Evolutionary conservation across 2,113 vertebrate genomes (phyloP).

Genomic region (Prunella fulvescens): DNA sequence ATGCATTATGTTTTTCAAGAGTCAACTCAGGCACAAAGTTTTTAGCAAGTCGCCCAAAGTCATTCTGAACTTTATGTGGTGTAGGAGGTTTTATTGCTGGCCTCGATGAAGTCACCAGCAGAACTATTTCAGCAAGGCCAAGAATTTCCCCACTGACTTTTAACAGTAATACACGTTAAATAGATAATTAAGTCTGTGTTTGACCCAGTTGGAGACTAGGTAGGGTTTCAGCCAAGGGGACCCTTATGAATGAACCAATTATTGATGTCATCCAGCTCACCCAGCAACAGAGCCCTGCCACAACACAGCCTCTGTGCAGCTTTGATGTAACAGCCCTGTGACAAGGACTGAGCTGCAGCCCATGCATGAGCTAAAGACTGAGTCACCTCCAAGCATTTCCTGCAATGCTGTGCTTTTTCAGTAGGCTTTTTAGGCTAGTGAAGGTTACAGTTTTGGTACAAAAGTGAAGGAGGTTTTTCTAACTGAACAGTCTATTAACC

Average conservation of each 20-base stretch:
- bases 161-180: neutral
- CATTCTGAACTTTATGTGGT: neutral
- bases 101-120: neutral
- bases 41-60: neutral
- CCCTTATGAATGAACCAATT: neutral
- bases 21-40: neutral
- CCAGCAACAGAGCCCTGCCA: neutral
- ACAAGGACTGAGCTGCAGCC: neutral
- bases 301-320: neutral
- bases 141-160: neutral
- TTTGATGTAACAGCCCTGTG: neutral
- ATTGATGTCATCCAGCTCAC: neutral
- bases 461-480: neutral
- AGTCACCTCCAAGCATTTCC: neutral
- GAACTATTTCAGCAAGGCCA: neutral
- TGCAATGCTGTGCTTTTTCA: neutral
- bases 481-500: neutral
- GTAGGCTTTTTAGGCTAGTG: neutral
- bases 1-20: neutral
- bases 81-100: neutral
- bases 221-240: neutral
- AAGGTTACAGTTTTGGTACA: neutral
- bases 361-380: neutral
- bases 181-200: neutral
- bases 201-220: neutral